Percentiles rank a stretch among this genome's conserved stretches.
phyloP scores from a whole-genome alignment of 2,888 invertebrate genomes.

The Stenchaetothrips biformis region DNA sequence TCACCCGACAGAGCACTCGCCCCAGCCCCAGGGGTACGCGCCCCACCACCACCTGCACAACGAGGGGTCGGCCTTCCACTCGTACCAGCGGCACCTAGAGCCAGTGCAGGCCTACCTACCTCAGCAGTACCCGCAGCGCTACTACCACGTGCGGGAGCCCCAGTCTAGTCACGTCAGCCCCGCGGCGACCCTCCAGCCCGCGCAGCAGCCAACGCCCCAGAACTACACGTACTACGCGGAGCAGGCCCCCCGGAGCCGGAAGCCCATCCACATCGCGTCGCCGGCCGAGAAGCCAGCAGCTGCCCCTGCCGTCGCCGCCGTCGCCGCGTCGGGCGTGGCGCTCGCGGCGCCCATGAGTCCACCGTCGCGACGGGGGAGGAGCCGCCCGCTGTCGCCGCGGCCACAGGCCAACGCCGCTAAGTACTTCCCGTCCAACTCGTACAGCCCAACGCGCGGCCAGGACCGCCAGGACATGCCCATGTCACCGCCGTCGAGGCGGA shows the following conservation, averaged over 20 bases:
- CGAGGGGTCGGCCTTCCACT: not conserved
- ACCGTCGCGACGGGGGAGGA: not conserved
- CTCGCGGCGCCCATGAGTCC: constrained; percentile 13
- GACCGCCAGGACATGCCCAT: not conserved
- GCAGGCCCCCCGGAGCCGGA: constrained; percentile 65
- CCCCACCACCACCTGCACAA: constrained; percentile 36
- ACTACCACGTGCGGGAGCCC: constrained; percentile 24
- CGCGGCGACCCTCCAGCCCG: not conserved
- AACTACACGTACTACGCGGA: constrained; percentile 60
- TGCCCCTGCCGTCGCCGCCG: not conserved
- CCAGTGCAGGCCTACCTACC: constrained; percentile 47
- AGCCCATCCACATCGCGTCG: constrained; percentile 64
- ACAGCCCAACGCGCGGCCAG: not conserved
- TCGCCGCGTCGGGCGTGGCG: not conserved
- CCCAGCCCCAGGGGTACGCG: constrained; percentile 33
- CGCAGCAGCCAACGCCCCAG: constrained; percentile 21
- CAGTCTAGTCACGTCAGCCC: constrained; percentile 25
- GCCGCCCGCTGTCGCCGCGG: not conserved
- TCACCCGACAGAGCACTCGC: constrained; percentile 52
- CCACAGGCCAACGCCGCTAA: not conserved
- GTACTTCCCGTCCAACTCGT: constrained; percentile 17
- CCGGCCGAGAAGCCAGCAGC: constrained; percentile 34
- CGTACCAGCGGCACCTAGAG: constrained; percentile 49
- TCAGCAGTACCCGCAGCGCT: constrained; percentile 34
- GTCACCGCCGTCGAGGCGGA: not conserved